Percentiles rank a stretch among this genome's conserved stretches.
These are phyloP conservation scores for Oriolus oriolus DNA, from an alignment of 2,113 vertebrate genomes.

Conservation along the genomic window DNA sequence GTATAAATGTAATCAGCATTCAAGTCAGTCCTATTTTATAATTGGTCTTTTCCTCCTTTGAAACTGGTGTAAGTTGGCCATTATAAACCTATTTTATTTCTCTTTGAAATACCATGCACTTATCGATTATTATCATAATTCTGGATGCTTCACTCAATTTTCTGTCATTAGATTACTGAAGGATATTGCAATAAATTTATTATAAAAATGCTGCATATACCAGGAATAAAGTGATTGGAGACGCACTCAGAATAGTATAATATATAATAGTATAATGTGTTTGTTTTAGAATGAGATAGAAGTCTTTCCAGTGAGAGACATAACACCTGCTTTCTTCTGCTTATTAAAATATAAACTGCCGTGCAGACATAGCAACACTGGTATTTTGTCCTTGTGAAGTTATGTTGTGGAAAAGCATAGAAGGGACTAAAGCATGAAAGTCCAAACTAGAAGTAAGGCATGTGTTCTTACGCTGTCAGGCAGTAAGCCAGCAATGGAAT, in stretches of 20 bases:
- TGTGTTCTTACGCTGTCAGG: not conserved
- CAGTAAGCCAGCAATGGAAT: not conserved
- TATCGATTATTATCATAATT: not conserved
- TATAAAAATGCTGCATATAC: not conserved
- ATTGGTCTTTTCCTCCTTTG: not conserved
- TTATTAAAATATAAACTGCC: not conserved
- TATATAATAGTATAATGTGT: not conserved
- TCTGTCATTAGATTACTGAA: not conserved
- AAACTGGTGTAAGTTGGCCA: not conserved
- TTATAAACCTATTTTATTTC: not conserved
- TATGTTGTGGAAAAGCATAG: not conserved
- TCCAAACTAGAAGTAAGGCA: not conserved
- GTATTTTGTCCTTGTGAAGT: not conserved
- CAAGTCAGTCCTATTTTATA: not conserved
- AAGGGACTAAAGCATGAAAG: not conserved
- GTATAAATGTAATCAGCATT: not conserved
- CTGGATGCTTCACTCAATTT: not conserved
- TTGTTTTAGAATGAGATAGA: not conserved
- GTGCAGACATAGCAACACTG: accelerated
- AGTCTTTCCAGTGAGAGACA: not conserved
- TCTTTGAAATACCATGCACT: not conserved
- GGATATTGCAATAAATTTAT: not conserved
- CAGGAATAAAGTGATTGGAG: not conserved
- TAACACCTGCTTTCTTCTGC: not conserved
- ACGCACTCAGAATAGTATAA: not conserved